phyloP scores from a whole-genome alignment of 2,888 invertebrate genomes.

The Teleiodes luculella region DNA sequence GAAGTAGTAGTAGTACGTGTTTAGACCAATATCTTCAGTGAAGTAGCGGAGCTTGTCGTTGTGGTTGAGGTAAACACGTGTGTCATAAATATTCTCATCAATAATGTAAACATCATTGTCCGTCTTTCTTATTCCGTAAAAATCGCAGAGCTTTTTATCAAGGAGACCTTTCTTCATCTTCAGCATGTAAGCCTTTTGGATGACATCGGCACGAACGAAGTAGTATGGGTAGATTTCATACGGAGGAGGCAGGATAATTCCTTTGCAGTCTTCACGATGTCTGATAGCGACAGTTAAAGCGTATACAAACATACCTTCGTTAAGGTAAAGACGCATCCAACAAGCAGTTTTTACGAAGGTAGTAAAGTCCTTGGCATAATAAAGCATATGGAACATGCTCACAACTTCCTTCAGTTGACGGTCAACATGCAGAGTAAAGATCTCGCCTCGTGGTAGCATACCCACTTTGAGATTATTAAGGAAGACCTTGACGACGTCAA shows the following conservation, averaged over 20 bases:
- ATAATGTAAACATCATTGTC: constrained; percentile 78
- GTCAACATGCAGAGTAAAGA: constrained; percentile 71
- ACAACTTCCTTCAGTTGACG: constrained; percentile 73
- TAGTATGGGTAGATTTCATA: constrained; percentile 82
- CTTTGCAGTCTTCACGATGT: constrained; percentile 72
- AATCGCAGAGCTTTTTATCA: constrained; percentile 70
- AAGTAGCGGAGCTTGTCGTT: constrained; percentile 81
- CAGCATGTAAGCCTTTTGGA: constrained; percentile 74
- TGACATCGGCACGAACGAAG: constrained; percentile 83
- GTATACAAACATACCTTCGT: constrained; percentile 79
- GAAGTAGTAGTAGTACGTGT: constrained; percentile 81
- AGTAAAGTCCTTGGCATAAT: constrained; percentile 73
- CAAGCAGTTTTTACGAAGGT: constrained; percentile 71
- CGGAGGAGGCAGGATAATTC: constrained; percentile 74
- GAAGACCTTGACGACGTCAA: constrained; percentile 78
- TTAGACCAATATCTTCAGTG: constrained; percentile 82
- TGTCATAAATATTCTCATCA: constrained; percentile 82
- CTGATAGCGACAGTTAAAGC: constrained; percentile 73
- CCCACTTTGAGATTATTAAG: constrained; percentile 73
- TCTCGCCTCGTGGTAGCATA: constrained; percentile 74
- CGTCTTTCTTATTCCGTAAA: constrained; percentile 70
- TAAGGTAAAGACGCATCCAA: constrained; percentile 73
- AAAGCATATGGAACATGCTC: constrained; percentile 73
- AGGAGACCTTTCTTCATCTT: constrained; percentile 71
- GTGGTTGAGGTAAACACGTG: constrained; percentile 68